Evolutionary conservation across 2,113 vertebrate genomes (phyloP).

Genomic region (Ia io): DNA sequence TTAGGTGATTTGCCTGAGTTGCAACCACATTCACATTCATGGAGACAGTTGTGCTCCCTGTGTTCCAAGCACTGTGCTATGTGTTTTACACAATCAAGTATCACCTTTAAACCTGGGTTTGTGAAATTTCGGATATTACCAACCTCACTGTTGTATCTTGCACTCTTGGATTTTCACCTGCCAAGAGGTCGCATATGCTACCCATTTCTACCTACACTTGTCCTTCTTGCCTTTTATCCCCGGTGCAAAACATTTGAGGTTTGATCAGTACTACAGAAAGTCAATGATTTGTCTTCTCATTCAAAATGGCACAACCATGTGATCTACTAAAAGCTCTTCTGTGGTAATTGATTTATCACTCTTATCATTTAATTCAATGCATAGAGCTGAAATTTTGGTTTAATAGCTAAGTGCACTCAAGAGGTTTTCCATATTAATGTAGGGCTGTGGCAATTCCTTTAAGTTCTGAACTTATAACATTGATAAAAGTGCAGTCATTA

Average conservation of each 20-base stretch:
- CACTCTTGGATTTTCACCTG: neutral
- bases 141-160: neutral
- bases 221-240: neutral
- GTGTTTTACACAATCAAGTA: neutral
- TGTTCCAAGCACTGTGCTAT: neutral
- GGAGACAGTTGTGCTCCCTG: neutral
- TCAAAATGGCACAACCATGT: neutral
- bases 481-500: neutral
- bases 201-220: neutral
- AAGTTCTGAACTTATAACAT: conserved; percentile 32
- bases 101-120: neutral
- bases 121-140: neutral
- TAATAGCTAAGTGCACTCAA: conserved; percentile 51
- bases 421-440: conserved; percentile 30
- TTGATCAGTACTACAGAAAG: neutral
- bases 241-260: neutral
- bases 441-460: conserved; percentile 35
- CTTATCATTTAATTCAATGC: conserved; percentile 61
- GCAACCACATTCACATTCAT: neutral
- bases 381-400: conserved; percentile 61
- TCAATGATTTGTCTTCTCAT: conserved; percentile 35
- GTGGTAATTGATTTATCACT: conserved; percentile 58
- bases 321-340: conserved; percentile 56
- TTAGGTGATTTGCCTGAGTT: neutral
- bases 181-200: neutral